phyloP scores from a whole-genome alignment of 1,140 invertebrate species.

The Hycleus phaleratus region DNA sequence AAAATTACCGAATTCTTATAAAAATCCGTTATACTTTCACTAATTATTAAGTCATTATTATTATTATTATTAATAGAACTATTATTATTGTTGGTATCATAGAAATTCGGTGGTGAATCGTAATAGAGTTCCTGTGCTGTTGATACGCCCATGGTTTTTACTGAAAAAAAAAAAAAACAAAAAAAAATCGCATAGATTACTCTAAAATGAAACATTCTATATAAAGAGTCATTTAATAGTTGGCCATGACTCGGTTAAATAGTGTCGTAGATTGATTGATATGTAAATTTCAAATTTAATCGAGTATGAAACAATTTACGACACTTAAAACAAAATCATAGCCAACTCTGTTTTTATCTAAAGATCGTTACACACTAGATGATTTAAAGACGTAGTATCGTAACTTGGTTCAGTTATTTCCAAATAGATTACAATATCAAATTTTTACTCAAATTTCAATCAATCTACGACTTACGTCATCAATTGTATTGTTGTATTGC shows the following conservation, averaged over 20 bases:
- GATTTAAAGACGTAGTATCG: no score
- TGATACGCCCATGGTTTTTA: constrained; percentile 4
- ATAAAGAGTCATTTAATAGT: not conserved
- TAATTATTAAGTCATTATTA: not conserved
- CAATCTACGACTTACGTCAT: no score
- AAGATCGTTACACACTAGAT: no score
- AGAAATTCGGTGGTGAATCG: not conserved
- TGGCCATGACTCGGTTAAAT: not conserved
- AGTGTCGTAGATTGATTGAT: not conserved
- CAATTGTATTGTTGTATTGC: no score
- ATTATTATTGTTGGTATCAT: not conserved
- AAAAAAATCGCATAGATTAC: not conserved
- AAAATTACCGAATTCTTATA: constrained; percentile 43
- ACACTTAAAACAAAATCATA: no score
- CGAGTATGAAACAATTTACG: no score
- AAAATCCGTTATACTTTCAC: constrained; percentile 26
- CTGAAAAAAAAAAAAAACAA: not conserved
- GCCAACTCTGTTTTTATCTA: no score
- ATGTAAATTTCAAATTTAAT: no score
- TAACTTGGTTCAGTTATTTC: no score
- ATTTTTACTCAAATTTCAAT: no score
- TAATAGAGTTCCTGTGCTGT: not conserved
- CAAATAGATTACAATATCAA: no score
- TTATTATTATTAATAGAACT: constrained; percentile 1
- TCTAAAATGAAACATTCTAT: not conserved